Evolutionary conservation across 2,888 invertebrate species (phyloP), one percentile per base, ranked within the genome.

Genomic region (Epinotia demarniana): DNA sequence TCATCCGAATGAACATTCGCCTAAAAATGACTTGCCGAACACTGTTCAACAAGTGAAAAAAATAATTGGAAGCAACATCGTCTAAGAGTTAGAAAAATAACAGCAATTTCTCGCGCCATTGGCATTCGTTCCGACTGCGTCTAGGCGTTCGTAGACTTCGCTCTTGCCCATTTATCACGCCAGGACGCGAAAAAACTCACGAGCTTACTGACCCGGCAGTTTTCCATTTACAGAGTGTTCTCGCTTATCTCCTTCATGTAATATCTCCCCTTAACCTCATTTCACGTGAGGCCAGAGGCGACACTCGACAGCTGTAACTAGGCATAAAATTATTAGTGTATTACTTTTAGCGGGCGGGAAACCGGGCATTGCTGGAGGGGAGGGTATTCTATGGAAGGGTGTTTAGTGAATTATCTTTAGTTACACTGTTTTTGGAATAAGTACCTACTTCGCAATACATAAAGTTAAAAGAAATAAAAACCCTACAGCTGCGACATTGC

Each of bases 191-290:
- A 89, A 89, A 88, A 89, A 90, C 76, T 89, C 89, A 86, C 88
- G 80, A 80, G 84, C 83, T 86, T 86, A 89, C 88, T 92, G 91
- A 91, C 90, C 92, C 90, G 91, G 87, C 88, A 85, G 89, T 89
- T 91, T 91, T 90, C 90, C 89, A 91, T 92, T 91, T 91, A 88
- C 90, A 85, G 84, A 87, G 86, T 85, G 85, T 89, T 88, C 86
- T 85, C 83, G 85, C 86, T 90, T 88, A 90, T 89, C 89, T 90
- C 87, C 86, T 85, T 87, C 87, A 85, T 88, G 85, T 87, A 88
- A 89, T 87, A 85, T 85, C 73, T 75, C 70, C 83, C 82, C 85
- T 85, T 83, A 84, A 84, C 83, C 81, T 84, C 81, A 72, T 68
- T 75, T 70, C 63, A 67, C 66, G 61, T 61, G 67, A 33, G 57